Evolutionary conservation across 2,113 vertebrate species (phyloP).

Genomic region (Rhadina sibilatrix): DNA sequence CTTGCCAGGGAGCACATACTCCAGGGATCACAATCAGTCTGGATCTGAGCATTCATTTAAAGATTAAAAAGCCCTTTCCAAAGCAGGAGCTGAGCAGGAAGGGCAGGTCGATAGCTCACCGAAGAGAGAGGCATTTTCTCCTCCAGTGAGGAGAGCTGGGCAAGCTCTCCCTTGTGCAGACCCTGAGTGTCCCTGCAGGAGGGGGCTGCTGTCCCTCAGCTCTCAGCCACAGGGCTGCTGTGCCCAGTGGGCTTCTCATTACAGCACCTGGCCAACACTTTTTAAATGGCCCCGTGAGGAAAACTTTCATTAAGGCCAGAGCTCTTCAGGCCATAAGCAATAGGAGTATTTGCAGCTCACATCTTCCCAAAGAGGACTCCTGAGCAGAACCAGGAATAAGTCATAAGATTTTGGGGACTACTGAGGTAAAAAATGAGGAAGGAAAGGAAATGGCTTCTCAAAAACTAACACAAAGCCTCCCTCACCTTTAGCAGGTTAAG

Average conservation of each 20-base stretch:
- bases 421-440: not conserved
- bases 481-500: not conserved
- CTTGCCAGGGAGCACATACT: slow-evolving; percentile 19
- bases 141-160: not conserved
- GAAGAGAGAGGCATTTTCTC: not conserved
- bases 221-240: not conserved
- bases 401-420: not conserved
- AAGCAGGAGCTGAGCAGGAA: not conserved
- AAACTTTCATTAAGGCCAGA: not conserved
- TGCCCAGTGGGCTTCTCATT: not conserved
- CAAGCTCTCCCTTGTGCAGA: not conserved
- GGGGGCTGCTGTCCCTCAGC: not conserved
- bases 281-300: not conserved
- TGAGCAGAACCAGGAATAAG: not conserved
- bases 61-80: slow-evolving; percentile 24
- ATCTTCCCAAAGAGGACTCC: not conserved
- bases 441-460: not conserved
- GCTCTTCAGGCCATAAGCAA: not conserved
- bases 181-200: not conserved
- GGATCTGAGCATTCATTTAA: slow-evolving; percentile 8
- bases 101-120: not conserved
- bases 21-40: slow-evolving; percentile 1
- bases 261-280: not conserved
- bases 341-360: not conserved
- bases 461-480: not conserved